phyloP scores from a whole-genome alignment of 2,797 vertebrate species.

The Acrossocheilus wenchowensis region DNA sequence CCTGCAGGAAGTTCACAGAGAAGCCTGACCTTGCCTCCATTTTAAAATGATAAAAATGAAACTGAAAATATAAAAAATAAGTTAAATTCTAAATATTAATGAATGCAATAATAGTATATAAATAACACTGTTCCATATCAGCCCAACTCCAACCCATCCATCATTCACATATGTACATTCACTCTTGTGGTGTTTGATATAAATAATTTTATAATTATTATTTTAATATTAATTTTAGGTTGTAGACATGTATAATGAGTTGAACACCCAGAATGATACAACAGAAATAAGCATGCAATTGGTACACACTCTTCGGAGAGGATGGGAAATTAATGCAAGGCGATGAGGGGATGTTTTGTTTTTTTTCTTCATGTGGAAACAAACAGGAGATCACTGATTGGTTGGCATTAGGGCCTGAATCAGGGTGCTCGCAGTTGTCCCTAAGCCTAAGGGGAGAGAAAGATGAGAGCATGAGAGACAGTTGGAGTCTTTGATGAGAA shows the following conservation, averaged over 20 bases:
- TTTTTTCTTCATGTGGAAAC: slow-evolving; percentile 14
- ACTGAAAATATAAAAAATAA: not conserved
- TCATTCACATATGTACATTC: not conserved
- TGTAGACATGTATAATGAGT: not conserved
- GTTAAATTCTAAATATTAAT: not conserved
- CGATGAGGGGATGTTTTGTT: not conserved
- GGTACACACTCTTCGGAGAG: not conserved
- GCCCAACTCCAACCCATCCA: not conserved
- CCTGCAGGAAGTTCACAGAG: slow-evolving; percentile 6
- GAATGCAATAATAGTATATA: not conserved
- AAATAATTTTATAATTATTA: not conserved
- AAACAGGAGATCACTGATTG: slow-evolving; percentile 29
- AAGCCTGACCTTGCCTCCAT: not conserved
- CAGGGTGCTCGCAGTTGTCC: slow-evolving; percentile 11
- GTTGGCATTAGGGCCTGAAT: slow-evolving; percentile 20
- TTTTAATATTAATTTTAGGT: not conserved
- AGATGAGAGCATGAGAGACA: slow-evolving; percentile 25
- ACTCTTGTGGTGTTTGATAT: not conserved
- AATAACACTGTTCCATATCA: not conserved
- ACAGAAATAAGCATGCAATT: not conserved
- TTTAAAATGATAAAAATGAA: not conserved
- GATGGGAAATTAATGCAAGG: not conserved
- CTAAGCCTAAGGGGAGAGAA: slow-evolving; percentile 11
- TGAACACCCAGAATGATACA: not conserved
- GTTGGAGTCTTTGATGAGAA: slow-evolving; percentile 48